Evolutionary conservation across 1,140 invertebrate species (phyloP), one percentile per base, ranked within the genome.

Genomic region (Zaprionus nigranus): DNA sequence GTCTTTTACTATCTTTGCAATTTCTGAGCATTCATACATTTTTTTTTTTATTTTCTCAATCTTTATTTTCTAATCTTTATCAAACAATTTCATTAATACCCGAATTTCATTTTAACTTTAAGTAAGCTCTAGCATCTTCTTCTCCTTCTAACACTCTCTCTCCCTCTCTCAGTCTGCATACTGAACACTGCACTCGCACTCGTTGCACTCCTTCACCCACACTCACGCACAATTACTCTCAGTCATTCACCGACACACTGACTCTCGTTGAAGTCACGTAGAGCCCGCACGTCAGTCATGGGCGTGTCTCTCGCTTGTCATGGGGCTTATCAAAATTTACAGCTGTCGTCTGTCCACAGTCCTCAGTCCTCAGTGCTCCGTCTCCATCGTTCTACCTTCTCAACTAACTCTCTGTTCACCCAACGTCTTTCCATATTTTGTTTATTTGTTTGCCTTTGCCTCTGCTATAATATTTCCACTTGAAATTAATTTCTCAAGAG

Each of bases 401-500:
- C 30, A 34, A 34, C 36, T 17, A 26, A 26, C 43, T 51, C 63
- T 24, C 17, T 34, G 53, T 12, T 24, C 43, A 43, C 34, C 13
- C 20, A n/a, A 20, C 56, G 57, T 73, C 58, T 62, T 46, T 24
- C 61, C 85, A 77, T 90, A 88, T 90, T 90, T 88, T 85, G 69
- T 90, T 85, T 85, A 90, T 90, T 85, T 90, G 72, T 82, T 90
- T 82, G 75, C 70, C 12, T 61, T 53, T 64, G 67, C 71, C 59
- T 75, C 70, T 70, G 75, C 63, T 74, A 83, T 90, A 90, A 88
- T 90, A 78, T 88, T 88, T 81, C 85, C 86, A 88, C 85, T 90
- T 82, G 81, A 88, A 88, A 88, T 88, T 88, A 88, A 88, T 88
- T 88, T 88, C 85, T 88, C 85, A 90, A 88, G 81, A 88, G 85